Evolutionary conservation across 2,113 vertebrate species (phyloP).

Genomic region (Sigmodon hispidus): DNA sequence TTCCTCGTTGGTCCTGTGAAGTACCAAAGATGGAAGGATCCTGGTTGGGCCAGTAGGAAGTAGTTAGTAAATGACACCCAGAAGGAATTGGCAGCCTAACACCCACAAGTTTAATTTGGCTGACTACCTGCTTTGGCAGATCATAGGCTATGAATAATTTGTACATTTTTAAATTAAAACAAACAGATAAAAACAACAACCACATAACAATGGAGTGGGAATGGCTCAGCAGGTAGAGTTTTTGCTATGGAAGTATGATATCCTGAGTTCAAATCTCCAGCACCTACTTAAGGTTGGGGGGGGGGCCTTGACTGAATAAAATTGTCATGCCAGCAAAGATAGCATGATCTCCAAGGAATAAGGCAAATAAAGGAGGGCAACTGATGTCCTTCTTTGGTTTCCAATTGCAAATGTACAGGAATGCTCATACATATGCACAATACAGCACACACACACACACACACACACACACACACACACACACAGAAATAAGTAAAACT

Average conservation of each 20-base stretch:
- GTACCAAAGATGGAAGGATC: neutral
- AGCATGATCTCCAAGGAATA: neutral
- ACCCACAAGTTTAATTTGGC: neutral
- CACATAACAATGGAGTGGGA: neutral
- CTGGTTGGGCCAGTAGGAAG: neutral
- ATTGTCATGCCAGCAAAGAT: neutral
- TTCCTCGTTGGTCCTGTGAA: neutral
- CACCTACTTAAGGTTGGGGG: neutral
- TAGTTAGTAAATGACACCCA: neutral
- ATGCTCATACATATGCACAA: neutral
- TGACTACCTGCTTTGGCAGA: neutral
- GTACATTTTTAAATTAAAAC: constrained; percentile 3
- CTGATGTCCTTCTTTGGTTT: neutral
- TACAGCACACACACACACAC: neutral
- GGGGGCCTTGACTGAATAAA: too few species aligned
- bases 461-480: neutral
- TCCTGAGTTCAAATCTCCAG: neutral
- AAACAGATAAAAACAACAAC: neutral
- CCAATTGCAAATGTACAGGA: neutral
- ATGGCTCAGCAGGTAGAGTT: neutral
- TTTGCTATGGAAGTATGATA: neutral
- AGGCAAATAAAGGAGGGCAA: neutral
- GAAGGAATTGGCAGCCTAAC: neutral
- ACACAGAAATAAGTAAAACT: too few species aligned
- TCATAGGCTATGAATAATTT: neutral